Conservation (phyloP, 2,113 vertebrate species). For the Scophthalmus maximus region DNA sequence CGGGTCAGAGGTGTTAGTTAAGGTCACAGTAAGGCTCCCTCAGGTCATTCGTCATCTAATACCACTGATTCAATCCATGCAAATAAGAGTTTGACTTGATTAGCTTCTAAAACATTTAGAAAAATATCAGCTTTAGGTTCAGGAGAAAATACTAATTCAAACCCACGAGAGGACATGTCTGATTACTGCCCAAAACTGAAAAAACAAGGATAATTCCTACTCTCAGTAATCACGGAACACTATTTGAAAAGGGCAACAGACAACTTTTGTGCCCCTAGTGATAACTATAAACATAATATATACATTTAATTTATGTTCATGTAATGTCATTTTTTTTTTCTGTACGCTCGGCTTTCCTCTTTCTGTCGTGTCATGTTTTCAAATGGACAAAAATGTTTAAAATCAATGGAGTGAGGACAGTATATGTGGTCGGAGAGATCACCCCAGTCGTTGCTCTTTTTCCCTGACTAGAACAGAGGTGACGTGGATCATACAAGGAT, state of each 20-base stretch:
- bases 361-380: background rate
- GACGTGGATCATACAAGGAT: background rate
- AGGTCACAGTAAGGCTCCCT: background rate
- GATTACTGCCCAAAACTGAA: background rate
- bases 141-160: background rate
- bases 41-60: background rate
- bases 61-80: background rate
- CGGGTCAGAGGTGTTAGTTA: conserved; percentile 18
- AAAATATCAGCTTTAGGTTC: background rate
- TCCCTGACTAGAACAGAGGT: background rate
- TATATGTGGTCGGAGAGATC: background rate
- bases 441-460: background rate
- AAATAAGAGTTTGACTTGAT: background rate
- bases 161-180: background rate
- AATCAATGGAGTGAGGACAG: conserved; percentile 1
- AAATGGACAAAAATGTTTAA: background rate
- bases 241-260: too few relatives aligned
- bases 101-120: background rate
- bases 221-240: too few relatives aligned
- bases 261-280: too few relatives aligned
- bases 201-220: background rate
- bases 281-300: background rate
- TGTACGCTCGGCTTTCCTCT: too few relatives aligned
- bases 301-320: background rate
- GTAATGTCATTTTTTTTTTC: background rate